Evolutionary conservation across 23 tunicate genomes (phyloP).

Genomic region (Trididemnum miniatum): DNA sequence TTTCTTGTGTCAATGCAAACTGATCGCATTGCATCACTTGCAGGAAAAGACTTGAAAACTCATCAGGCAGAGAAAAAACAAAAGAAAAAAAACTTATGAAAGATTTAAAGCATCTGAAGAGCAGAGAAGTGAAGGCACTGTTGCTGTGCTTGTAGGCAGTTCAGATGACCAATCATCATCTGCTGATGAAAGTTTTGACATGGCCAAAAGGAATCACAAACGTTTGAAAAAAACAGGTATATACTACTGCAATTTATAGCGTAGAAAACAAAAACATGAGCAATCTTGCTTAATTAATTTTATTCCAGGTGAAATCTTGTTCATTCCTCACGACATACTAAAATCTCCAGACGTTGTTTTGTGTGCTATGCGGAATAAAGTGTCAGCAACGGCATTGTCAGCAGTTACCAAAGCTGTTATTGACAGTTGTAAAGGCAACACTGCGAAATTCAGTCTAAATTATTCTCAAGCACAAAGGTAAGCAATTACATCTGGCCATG

Average conservation of each 20-base stretch:
- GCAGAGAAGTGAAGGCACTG: background rate
- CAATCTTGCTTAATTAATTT: no score
- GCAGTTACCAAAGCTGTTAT: no score
- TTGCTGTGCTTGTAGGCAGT: background rate
- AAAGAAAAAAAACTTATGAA: background rate
- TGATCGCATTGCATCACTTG: background rate
- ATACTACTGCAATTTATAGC: no score
- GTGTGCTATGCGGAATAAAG: no score
- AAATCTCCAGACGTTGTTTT: no score
- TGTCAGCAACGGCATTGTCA: no score
- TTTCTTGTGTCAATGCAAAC: background rate
- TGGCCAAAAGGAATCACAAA: background rate
- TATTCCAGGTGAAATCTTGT: no score
- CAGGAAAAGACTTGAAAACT: background rate
- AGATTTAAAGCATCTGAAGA: background rate
- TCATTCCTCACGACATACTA: no score
- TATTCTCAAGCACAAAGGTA: background rate
- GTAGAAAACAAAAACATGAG: no score
- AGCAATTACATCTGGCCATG: background rate
- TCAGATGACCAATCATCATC: background rate
- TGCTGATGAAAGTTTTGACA: background rate
- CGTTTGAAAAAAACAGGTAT: no score
- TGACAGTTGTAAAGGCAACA: no score
- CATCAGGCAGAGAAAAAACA: background rate
- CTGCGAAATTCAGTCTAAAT: background rate